A percentile compares a stretch with the other conserved stretches of the same genome.
These are phyloP conservation scores for Gerris buenoi DNA, from an alignment of 1,140 invertebrate genomes.

Conservation along the genomic window DNA sequence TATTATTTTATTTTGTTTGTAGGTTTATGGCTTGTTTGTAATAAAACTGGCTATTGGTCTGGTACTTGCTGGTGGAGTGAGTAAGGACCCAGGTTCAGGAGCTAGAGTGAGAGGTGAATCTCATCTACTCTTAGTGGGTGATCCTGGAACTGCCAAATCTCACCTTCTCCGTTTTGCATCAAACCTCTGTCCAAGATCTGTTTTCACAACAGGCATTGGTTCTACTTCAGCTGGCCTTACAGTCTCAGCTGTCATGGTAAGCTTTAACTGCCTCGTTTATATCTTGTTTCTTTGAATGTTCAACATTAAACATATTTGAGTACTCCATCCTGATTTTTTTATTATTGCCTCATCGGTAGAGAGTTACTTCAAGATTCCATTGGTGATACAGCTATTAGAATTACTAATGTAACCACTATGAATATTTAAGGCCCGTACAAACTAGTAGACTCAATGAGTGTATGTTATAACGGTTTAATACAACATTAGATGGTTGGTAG, in stretches of 20 bases:
- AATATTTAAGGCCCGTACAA: too few species aligned
- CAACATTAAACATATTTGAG: too few species aligned
- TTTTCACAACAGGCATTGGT: slow-evolving; percentile 72
- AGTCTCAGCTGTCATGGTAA: slow-evolving; percentile 64
- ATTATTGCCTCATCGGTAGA: too few species aligned
- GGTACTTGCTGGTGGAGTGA: slow-evolving; percentile 52
- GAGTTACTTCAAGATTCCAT: too few species aligned
- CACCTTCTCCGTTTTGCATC: slow-evolving; percentile 66
- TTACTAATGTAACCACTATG: too few species aligned
- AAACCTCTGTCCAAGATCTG: slow-evolving; percentile 55
- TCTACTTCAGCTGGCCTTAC: slow-evolving; percentile 79
- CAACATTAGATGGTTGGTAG: background rate
- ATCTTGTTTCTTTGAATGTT: too few species aligned
- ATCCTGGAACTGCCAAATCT: slow-evolving; percentile 83
- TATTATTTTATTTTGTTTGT: slow-evolving; percentile 23
- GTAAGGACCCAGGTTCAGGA: slow-evolving; percentile 38
- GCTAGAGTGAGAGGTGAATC: slow-evolving; percentile 52
- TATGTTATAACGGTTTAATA: background rate
- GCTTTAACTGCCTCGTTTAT: slow-evolving; percentile 15
- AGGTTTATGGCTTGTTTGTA: slow-evolving; percentile 75
- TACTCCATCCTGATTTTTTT: too few species aligned
- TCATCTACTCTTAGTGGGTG: slow-evolving; percentile 75
- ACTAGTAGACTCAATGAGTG: too few species aligned
- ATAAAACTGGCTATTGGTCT: slow-evolving; percentile 71
- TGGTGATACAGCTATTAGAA: too few species aligned